Base-by-base conservation (phyloP, 2,113 vertebrate genomes). In the Nothobranchius kuhntae region DNA sequence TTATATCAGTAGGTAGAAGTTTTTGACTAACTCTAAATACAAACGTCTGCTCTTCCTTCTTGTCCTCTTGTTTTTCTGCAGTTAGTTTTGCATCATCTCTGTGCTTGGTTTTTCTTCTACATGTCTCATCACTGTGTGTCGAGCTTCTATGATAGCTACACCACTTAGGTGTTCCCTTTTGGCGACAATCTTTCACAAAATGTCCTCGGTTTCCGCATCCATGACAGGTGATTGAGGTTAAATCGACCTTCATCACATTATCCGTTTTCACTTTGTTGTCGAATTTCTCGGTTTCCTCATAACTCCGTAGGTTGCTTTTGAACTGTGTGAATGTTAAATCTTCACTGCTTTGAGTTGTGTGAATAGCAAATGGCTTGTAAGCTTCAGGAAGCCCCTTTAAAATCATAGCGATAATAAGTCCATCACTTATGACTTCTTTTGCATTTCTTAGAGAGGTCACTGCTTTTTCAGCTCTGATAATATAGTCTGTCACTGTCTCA, bases 261-360 rank as follows among this genome's bases (percentile, higher is more conserved):
- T 44, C 56, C 4, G 56, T 2, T 8, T 58, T 44, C 6, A 11
- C 3, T 44, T 44, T 44, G 10, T 9, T 44, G 4, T 58, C 38
- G 7, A 58, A 58, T 56, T 13, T 58, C 56, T 44, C 26, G 2
- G 57, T 59, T 26, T 59, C 42, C 24, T 59, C 57, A 7, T 59
- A 45, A 17, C 57, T 59, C 45, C 57, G 9, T 13, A 59, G 40
- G 10, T 46, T n/a, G n/a, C n/a, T n/a, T n/a, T 21, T 52, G 50
- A 52, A 52, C n/a, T 52, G 50, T 21, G 17, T 52, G n/a, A 52
- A 52, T 17, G 50, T 53, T 17, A 45, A 11, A 0, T 59, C 17
- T 46, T 59, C 40, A 9, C 11, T 59, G 12, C 40, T 59, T 11
- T 59, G 57, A 2, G 57, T 13, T 59, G 40, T 59, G 6, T 59